A percentile compares a stretch with the other conserved stretches of the same genome.
Evolutionary conservation across 2,113 vertebrate species (phyloP).

Genomic region (Marmota flaviventris): DNA sequence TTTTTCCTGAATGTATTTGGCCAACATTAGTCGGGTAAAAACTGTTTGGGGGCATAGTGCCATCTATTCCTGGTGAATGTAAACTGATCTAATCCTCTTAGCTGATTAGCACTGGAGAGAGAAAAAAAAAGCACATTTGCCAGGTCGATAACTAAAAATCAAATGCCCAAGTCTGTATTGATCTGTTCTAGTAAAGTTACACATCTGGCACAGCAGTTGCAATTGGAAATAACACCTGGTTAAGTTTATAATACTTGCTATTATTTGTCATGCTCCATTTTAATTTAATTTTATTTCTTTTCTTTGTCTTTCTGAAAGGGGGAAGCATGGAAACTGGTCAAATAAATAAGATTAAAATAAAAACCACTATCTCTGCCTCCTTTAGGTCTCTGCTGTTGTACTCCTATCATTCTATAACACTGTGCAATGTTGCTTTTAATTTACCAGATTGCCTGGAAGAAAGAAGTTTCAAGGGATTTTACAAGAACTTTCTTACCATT

Average conservation of each 20-base stretch:
- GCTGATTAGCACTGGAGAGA: conserved; percentile 27
- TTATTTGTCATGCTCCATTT: neutral
- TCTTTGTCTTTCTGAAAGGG: neutral
- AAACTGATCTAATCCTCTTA: conserved; percentile 30
- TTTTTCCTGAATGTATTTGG: neutral
- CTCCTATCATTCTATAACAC: neutral
- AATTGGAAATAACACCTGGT: conserved; percentile 48
- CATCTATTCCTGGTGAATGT: neutral
- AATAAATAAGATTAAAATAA: conserved; percentile 40
- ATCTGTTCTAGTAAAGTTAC: conserved; percentile 30
- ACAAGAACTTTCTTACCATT: neutral
- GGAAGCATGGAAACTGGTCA: neutral
- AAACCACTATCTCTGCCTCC: neutral
- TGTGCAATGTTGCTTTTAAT: neutral
- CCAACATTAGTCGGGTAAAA: neutral
- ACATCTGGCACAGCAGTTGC: conserved; percentile 50
- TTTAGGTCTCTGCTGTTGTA: neutral
- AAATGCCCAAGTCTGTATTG: neutral
- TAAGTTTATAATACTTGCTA: neutral
- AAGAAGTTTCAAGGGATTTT: neutral
- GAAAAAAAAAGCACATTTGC: neutral
- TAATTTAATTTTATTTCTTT: neutral
- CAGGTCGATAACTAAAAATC: conserved; percentile 57
- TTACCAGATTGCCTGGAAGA: neutral
- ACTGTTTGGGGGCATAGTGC: neutral